These are phyloP conservation scores for Eudemis profundana DNA, from an alignment of 2,888 invertebrate genomes.

Conservation along the genomic window DNA sequence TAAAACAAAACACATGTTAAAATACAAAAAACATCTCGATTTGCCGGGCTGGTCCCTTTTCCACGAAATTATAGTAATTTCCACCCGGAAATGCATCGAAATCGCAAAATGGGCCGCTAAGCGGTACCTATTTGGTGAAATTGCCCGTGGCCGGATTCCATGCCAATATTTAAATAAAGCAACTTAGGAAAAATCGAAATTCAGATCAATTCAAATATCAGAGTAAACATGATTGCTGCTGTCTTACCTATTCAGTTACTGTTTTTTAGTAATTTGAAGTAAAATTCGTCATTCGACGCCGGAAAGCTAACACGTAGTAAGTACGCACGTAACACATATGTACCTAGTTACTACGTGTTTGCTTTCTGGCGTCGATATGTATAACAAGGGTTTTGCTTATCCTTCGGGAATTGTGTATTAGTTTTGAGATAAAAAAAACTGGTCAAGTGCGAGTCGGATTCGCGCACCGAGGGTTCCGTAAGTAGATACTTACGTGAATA, in stretches of 20 bases:
- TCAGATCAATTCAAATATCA: background rate
- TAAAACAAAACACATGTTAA: background rate
- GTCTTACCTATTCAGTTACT: background rate
- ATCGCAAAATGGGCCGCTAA: constrained; percentile 81
- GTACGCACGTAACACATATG: too few relatives aligned
- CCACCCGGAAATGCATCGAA: constrained; percentile 81
- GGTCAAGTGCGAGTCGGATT: too few relatives aligned
- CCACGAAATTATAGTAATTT: constrained; percentile 81
- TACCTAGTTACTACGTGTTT: too few relatives aligned
- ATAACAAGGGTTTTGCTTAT: too few relatives aligned
- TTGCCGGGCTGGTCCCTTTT: constrained; percentile 62
- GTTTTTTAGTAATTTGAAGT: too few relatives aligned
- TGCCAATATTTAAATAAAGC: constrained; percentile 54
- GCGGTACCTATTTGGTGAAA: constrained; percentile 76
- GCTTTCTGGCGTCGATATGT: too few relatives aligned
- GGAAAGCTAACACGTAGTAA: too few relatives aligned
- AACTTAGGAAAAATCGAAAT: background rate
- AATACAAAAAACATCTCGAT: constrained; percentile 1
- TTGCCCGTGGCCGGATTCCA: constrained; percentile 75
- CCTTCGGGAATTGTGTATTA: too few relatives aligned
- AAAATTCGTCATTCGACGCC: too few relatives aligned
- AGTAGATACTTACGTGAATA: too few relatives aligned
- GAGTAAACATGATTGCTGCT: background rate
- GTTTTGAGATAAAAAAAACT: too few relatives aligned
- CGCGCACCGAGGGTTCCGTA: too few relatives aligned